A percentile compares a stretch with the other conserved stretches of the same genome.
Conservation (phyloP, 1,140 invertebrate genomes). For the Samia ricini region DNA sequence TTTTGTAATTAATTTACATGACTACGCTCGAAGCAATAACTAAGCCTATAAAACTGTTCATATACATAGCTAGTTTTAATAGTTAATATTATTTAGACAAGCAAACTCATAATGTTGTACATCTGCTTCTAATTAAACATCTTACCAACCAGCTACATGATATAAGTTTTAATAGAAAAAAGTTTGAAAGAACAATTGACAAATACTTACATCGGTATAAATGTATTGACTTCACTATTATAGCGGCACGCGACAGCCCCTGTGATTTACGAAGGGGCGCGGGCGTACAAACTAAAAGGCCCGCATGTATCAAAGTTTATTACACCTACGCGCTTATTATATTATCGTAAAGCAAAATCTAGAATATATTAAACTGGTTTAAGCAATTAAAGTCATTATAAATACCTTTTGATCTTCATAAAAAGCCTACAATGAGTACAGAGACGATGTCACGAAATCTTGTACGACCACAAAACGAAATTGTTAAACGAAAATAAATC, state of each 20-base stretch:
- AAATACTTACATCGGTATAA: not conserved
- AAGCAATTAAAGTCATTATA: conserved; percentile 17
- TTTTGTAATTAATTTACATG: no score
- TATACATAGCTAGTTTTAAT: no score
- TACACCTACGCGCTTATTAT: not conserved
- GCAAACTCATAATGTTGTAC: no score
- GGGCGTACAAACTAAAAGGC: conserved; percentile 1
- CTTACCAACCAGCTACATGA: no score
- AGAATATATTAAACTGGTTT: not conserved
- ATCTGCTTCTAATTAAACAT: no score
- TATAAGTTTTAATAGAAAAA: no score
- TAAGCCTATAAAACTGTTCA: no score
- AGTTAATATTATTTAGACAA: no score
- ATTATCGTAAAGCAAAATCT: not conserved
- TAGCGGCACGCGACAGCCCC: not conserved
- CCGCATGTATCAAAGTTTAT: conserved; percentile 6
- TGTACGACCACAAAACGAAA: conserved; percentile 66
- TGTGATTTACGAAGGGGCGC: conserved; percentile 9
- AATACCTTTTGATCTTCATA: conserved; percentile 31
- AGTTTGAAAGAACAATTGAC: no score
- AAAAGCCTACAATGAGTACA: conserved; percentile 9
- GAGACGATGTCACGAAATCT: conserved; percentile 52
- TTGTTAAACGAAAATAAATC: conserved; percentile 54
- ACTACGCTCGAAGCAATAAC: no score
- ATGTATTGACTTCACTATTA: not conserved